phyloP scores from a whole-genome alignment of 1,140 invertebrate species.

The Amyelois transitella region DNA sequence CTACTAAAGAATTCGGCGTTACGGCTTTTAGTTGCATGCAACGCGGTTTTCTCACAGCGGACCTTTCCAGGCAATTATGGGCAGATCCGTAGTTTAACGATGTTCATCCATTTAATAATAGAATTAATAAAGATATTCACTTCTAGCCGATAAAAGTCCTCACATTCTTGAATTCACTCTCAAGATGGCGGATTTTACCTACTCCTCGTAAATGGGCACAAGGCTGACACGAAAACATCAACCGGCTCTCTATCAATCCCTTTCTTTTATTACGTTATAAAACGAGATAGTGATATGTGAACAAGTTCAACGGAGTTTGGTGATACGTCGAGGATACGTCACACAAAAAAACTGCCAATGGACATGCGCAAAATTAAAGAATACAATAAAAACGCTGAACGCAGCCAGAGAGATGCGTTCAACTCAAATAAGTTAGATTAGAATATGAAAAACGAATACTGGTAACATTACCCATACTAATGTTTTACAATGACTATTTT shows the following conservation, averaged over 20 bases:
- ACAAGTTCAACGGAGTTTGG: slow-evolving; percentile 55
- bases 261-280: slow-evolving; percentile 52
- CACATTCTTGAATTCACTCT: slow-evolving; percentile 74
- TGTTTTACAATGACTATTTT: too few species aligned
- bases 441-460: too few species aligned
- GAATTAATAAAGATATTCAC: slow-evolving; percentile 66
- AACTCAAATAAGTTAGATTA: too few species aligned
- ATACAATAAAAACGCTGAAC: slow-evolving; percentile 33
- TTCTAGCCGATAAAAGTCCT: slow-evolving; percentile 68
- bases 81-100: slow-evolving; percentile 39
- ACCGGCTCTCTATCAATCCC: slow-evolving; percentile 68
- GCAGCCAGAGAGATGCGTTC: not conserved
- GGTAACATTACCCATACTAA: too few species aligned
- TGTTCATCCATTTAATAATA: slow-evolving; percentile 64
- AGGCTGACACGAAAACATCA: slow-evolving; percentile 74
- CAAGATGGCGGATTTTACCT: slow-evolving; percentile 75
- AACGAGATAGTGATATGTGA: slow-evolving; percentile 64
- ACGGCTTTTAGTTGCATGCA: slow-evolving; percentile 42
- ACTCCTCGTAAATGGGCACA: slow-evolving; percentile 73
- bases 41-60: slow-evolving; percentile 45
- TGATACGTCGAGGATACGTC: slow-evolving; percentile 61
- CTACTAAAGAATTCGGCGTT: slow-evolving; percentile 68
- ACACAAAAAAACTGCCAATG: slow-evolving; percentile 65
- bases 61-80: slow-evolving; percentile 34
- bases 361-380: slow-evolving; percentile 63